Percentiles rank a stretch among this genome's conserved stretches.
These are phyloP conservation scores for Pachycephus smyrnensis DNA, from an alignment of 2,888 invertebrate genomes.

Conservation along the genomic window DNA sequence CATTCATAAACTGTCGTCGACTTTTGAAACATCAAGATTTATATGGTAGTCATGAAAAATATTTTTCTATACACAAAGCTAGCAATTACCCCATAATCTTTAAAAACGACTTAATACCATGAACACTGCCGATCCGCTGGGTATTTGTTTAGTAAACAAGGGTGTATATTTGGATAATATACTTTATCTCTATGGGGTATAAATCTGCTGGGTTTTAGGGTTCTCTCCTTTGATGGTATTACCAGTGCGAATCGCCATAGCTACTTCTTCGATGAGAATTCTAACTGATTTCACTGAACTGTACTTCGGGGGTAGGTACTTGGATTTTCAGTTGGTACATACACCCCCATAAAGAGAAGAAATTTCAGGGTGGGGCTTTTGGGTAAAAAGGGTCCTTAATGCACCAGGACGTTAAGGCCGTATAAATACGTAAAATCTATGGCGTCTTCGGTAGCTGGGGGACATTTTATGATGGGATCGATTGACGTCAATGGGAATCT, in stretches of 20 bases:
- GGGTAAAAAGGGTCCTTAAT: background rate
- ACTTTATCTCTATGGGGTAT: constrained; percentile 12
- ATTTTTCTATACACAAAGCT: background rate
- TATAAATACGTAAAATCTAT: background rate
- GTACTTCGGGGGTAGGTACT: background rate
- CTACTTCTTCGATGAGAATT: constrained; percentile 4
- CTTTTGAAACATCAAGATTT: background rate
- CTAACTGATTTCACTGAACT: background rate
- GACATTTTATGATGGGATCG: background rate
- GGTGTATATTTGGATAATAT: background rate
- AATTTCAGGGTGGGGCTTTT: background rate
- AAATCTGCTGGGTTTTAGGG: constrained; percentile 35
- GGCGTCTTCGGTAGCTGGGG: background rate
- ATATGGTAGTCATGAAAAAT: background rate
- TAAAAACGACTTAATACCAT: background rate
- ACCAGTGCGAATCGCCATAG: constrained; percentile 20
- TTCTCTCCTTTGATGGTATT: constrained; percentile 41
- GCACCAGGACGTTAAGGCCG: background rate
- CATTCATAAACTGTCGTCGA: background rate
- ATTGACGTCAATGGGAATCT: background rate
- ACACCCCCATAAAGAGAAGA: background rate
- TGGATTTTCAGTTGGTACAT: background rate
- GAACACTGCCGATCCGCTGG: background rate
- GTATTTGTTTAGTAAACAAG: background rate
- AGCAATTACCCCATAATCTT: background rate